Percentiles rank a stretch among this genome's conserved stretches.
phyloP scores from a whole-genome alignment of 2,888 invertebrate genomes.

The Tridacna crocea region DNA sequence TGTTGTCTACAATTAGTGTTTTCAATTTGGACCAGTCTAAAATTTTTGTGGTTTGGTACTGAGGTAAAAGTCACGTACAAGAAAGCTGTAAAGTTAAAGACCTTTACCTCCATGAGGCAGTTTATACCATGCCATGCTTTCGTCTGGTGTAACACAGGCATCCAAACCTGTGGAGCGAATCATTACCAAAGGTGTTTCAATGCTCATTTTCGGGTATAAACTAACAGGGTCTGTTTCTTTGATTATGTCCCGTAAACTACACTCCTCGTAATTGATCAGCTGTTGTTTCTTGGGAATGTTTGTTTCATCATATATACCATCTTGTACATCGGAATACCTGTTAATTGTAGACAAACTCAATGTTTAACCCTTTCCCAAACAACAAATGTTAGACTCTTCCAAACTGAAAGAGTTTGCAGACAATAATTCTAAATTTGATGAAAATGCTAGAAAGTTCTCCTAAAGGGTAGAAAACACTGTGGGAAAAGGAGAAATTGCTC shows the following conservation, averaged over 20 bases:
- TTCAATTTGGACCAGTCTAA: no score
- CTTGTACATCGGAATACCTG: conserved; percentile 57
- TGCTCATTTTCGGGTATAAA: conserved; percentile 51
- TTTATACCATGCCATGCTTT: conserved; percentile 49
- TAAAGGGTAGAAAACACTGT: no score
- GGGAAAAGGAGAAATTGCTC: no score
- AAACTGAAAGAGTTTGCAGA: no score
- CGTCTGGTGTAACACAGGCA: conserved; percentile 57
- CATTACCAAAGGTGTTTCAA: conserved; percentile 50
- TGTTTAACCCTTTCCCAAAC: not conserved
- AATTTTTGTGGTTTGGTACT: no score
- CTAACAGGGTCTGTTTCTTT: conserved; percentile 42
- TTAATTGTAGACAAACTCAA: not conserved
- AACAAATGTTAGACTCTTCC: no score
- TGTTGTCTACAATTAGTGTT: no score
- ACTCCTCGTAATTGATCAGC: conserved; percentile 59
- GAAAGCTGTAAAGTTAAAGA: no score
- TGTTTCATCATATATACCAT: conserved; percentile 49
- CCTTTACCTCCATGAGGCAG: not conserved
- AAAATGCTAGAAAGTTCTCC: no score
- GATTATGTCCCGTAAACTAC: conserved; percentile 52
- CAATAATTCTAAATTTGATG: no score
- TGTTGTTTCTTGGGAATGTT: conserved; percentile 60
- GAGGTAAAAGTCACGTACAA: no score
- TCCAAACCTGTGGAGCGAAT: conserved; percentile 46